Conservation (phyloP, 1,140 invertebrate species). For the Musca domestica region DNA sequence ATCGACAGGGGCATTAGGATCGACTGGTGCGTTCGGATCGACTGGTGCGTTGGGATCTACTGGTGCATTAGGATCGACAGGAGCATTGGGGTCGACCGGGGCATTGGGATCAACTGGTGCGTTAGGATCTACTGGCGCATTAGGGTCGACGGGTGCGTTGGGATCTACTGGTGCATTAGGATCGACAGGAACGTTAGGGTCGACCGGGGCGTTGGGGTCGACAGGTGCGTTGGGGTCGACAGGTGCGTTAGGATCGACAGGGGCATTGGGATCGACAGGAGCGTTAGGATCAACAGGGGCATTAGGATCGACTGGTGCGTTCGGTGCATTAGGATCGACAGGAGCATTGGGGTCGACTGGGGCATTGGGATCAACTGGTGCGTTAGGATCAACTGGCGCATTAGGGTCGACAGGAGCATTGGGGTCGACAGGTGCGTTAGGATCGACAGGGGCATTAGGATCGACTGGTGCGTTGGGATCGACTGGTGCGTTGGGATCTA, state of each 20-base stretch:
- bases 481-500: slow-evolving; percentile 23
- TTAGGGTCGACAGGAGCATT: slow-evolving; percentile 20
- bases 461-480: slow-evolving; percentile 25
- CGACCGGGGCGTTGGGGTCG: slow-evolving; percentile 23
- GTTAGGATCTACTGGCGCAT: slow-evolving; percentile 2
- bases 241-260: slow-evolving; percentile 14
- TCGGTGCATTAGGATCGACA: slow-evolving; percentile 24
- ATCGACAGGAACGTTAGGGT: slow-evolving; percentile 4
- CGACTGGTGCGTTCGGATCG: slow-evolving; percentile 21
- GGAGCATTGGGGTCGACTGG: slow-evolving; percentile 25
- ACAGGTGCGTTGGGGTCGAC: background rate
- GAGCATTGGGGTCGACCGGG: slow-evolving; percentile 26
- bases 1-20: slow-evolving; percentile 29
- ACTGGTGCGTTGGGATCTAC: slow-evolving; percentile 30
- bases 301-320: slow-evolving; percentile 18
- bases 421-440: slow-evolving; percentile 27
- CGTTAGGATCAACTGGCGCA: background rate
- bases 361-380: slow-evolving; percentile 10
- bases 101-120: slow-evolving; percentile 15
- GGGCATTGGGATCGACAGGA: background rate
- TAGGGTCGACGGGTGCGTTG: background rate
- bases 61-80: slow-evolving; percentile 25
- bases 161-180: slow-evolving; percentile 18
- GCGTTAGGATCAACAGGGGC: slow-evolving; percentile 25
- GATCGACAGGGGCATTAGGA: slow-evolving; percentile 15